phyloP scores from a whole-genome alignment of 2,888 invertebrate genomes.

The Cheilosia scutellata region DNA sequence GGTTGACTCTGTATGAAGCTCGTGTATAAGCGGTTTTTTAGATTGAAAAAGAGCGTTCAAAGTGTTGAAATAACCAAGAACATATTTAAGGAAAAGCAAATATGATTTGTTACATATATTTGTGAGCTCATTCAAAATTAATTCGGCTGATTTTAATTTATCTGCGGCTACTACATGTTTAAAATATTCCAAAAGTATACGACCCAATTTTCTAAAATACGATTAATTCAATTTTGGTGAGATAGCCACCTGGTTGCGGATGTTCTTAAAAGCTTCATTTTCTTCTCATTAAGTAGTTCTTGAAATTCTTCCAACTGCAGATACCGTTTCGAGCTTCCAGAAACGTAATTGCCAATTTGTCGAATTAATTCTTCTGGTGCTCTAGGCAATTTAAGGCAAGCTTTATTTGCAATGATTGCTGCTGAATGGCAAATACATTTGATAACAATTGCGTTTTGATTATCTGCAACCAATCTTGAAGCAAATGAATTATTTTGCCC shows the following conservation, averaged over 20 bases:
- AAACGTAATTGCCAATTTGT: too few species aligned
- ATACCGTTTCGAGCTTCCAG: too few species aligned
- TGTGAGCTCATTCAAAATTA: slow-evolving; percentile 51
- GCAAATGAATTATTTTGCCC: slow-evolving; percentile 21
- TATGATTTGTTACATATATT: slow-evolving; percentile 66
- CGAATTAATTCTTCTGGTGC: slow-evolving; percentile 21
- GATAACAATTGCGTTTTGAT: neutral
- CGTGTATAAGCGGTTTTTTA: slow-evolving; percentile 70
- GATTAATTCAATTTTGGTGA: slow-evolving; percentile 60
- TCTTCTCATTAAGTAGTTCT: slow-evolving; percentile 41
- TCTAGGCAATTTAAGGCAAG: slow-evolving; percentile 1
- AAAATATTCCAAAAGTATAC: slow-evolving; percentile 41
- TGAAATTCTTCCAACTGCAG: slow-evolving; percentile 51
- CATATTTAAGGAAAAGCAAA: slow-evolving; percentile 73
- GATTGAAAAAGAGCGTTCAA: slow-evolving; percentile 75
- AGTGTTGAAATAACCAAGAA: slow-evolving; percentile 73
- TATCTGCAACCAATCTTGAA: slow-evolving; percentile 11
- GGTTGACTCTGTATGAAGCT: slow-evolving; percentile 50
- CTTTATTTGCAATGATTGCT: neutral
- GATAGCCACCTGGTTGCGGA: slow-evolving; percentile 64
- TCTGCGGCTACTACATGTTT: slow-evolving; percentile 44
- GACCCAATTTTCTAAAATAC: slow-evolving; percentile 50
- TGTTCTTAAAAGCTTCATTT: slow-evolving; percentile 51
- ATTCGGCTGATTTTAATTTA: slow-evolving; percentile 61
- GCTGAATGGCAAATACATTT: slow-evolving; percentile 26